Evolutionary conservation across 2,113 vertebrate genomes (phyloP).

Genomic region (Eclectus roratus): DNA sequence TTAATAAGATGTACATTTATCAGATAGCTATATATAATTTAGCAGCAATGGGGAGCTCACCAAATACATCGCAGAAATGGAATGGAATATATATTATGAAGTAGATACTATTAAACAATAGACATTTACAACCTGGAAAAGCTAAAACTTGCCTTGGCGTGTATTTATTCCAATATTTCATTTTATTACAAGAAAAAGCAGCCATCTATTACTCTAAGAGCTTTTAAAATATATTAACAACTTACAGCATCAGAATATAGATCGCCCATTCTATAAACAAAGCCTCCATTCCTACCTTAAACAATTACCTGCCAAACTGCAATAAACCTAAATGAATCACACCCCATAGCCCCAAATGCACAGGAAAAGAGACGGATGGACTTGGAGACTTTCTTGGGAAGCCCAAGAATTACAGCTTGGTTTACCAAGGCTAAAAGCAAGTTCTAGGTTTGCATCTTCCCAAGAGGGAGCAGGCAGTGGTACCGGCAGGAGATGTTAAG

Average conservation of each 20-base stretch:
- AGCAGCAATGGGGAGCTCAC: neutral
- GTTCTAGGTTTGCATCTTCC: neutral
- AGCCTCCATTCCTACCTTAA: neutral
- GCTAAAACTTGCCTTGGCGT: neutral
- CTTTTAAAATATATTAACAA: conserved; percentile 1
- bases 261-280: neutral
- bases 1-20: conserved; percentile 34
- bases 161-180: conserved; percentile 32
- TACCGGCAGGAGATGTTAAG: neutral
- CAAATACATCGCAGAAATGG: conserved; percentile 21
- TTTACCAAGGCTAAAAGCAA: neutral
- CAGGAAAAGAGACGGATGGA: neutral
- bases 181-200: conserved; percentile 19
- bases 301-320: neutral
- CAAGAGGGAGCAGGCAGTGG: neutral
- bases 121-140: conserved; percentile 53
- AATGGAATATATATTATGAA: neutral
- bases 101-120: conserved; percentile 31
- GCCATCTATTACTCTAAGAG: neutral
- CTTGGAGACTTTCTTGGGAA: neutral
- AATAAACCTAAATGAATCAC: neutral
- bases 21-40: conserved; percentile 45
- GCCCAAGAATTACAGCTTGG: neutral
- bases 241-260: neutral
- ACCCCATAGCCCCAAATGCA: too few species aligned